These are phyloP conservation scores for Lutjanus campechanus DNA, from an alignment of 2,797 vertebrate species.

Conservation along the genomic window DNA sequence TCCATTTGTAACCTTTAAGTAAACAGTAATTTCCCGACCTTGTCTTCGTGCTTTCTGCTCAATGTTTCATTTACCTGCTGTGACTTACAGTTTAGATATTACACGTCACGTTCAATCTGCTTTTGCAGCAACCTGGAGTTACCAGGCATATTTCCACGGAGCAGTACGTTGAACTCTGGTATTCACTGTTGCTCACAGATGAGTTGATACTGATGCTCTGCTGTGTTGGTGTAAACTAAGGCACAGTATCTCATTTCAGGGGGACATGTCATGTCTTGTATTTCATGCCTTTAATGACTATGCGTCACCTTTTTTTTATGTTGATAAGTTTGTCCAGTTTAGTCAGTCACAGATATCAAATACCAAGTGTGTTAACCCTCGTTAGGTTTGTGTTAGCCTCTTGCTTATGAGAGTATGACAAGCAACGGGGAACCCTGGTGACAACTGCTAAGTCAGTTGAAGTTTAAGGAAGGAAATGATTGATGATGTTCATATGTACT, in stretches of 20 bases:
- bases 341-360: neutral
- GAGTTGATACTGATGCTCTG: constrained; percentile 34
- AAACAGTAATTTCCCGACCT: neutral
- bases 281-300: constrained; percentile 31
- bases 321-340: neutral
- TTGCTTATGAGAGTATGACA: constrained; percentile 5
- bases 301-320: neutral
- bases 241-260: constrained; percentile 34
- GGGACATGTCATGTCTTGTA: constrained; percentile 36
- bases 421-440: constrained; percentile 10
- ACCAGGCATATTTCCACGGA: neutral
- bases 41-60: neutral
- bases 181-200: constrained; percentile 24
- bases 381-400: neutral
- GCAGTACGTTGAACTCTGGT: constrained; percentile 36
- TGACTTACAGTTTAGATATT: neutral
- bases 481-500: constrained; percentile 19
- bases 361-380: constrained; percentile 2
- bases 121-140: neutral
- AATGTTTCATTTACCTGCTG: neutral
- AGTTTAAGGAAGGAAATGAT: constrained; percentile 54
- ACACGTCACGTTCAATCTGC: neutral
- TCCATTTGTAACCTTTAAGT: neutral
- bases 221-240: constrained; percentile 35
- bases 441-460: constrained; percentile 30